These are phyloP conservation scores for Urocynchramus pylzowi DNA, from an alignment of 2,113 vertebrate species.

Conservation along the genomic window DNA sequence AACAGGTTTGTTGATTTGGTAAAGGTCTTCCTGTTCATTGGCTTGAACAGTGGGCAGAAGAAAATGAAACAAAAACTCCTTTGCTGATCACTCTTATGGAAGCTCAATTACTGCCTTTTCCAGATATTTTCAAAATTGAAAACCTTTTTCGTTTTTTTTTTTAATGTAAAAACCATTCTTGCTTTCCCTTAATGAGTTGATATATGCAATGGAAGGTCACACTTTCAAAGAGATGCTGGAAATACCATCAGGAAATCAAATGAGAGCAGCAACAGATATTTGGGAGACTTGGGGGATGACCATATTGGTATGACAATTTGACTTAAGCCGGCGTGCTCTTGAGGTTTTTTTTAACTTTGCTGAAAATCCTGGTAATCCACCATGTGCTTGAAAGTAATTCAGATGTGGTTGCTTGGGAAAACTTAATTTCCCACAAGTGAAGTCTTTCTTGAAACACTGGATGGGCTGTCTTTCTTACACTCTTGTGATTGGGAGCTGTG, in stretches of 20 bases:
- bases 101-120: constrained; percentile 15
- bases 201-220: not conserved
- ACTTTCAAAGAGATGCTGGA: not conserved
- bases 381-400: not conserved
- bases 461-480: not conserved
- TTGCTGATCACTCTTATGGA: not conserved
- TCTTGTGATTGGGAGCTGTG: not conserved
- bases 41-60: not conserved
- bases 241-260: not conserved
- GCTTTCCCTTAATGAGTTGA: not conserved
- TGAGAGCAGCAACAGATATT: not conserved
- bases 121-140: not conserved
- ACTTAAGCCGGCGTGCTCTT: not conserved
- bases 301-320: not conserved
- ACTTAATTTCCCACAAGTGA: not conserved
- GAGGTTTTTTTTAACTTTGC: not conserved
- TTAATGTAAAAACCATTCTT: not conserved
- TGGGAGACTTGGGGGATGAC: not conserved
- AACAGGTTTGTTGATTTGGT: not conserved
- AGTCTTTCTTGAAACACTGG: not conserved
- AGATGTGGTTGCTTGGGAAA: not conserved
- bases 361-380: not conserved
- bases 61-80: not conserved
- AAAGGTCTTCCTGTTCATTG: not conserved
- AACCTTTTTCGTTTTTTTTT: not conserved